Evolutionary conservation across 2,888 invertebrate species (phyloP).

Genomic region (Tetragonisca angustula): DNA sequence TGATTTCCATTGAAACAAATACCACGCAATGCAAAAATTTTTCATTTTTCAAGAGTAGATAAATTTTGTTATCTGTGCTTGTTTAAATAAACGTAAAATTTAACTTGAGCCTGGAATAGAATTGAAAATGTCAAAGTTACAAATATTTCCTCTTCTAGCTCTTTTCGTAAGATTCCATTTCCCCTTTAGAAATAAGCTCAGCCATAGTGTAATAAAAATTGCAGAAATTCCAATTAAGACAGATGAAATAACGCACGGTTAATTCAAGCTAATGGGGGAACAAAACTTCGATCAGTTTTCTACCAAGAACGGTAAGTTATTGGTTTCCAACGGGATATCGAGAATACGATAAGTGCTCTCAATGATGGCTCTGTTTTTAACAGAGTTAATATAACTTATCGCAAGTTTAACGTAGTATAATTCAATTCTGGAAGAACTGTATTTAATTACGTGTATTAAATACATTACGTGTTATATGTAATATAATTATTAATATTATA

Average conservation of each 20-base stretch:
- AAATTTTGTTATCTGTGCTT: background rate
- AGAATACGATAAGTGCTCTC: slow-evolving; percentile 18
- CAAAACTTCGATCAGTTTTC: slow-evolving; percentile 8
- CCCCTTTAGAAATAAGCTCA: background rate
- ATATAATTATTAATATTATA: background rate
- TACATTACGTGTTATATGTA: too few species aligned
- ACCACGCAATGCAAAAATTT: background rate
- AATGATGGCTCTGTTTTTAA: slow-evolving; percentile 15
- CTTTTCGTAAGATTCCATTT: background rate
- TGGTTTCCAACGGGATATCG: slow-evolving; percentile 23
- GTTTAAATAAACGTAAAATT: background rate
- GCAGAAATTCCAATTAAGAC: too few species aligned
- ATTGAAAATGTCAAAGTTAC: background rate
- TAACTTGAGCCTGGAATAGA: background rate
- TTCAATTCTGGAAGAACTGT: background rate
- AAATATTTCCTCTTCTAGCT: background rate
- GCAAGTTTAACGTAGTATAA: background rate
- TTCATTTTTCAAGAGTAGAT: background rate
- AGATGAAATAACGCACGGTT: background rate
- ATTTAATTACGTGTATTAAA: background rate
- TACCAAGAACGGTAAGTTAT: slow-evolving; percentile 20
- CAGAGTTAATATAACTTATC: slow-evolving; percentile 2
- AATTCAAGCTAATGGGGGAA: background rate
- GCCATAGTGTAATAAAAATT: background rate
- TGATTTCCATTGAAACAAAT: background rate